phyloP scores from a whole-genome alignment of 2,113 vertebrate species.

The Indri indri region DNA sequence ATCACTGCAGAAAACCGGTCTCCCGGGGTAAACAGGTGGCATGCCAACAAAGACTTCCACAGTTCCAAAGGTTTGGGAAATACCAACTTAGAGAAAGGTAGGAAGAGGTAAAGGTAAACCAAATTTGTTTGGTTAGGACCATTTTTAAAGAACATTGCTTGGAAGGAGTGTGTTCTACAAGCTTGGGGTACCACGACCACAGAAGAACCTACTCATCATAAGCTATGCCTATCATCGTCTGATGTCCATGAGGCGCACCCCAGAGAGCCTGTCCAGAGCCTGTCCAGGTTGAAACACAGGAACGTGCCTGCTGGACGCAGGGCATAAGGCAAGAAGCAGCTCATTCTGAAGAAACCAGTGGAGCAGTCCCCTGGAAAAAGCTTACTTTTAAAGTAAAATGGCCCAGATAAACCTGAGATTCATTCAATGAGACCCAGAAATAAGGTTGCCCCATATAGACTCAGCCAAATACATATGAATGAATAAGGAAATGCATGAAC shows the following conservation, averaged over 20 bases:
- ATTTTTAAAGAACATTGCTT: not conserved
- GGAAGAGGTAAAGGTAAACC: not conserved
- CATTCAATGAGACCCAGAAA: conserved; percentile 67
- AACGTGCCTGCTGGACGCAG: not conserved
- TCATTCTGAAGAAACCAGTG: not conserved
- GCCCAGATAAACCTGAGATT: conserved; percentile 69
- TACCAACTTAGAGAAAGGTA: not conserved
- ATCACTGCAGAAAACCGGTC: not conserved
- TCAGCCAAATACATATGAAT: conserved; percentile 54
- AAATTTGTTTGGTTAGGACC: not conserved
- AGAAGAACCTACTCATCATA: not conserved
- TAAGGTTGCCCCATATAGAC: conserved; percentile 59
- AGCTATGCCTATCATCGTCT: not conserved
- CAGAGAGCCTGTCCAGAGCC: not conserved
- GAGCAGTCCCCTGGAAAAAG: not conserved
- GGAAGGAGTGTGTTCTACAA: not conserved
- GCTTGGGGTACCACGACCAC: no score
- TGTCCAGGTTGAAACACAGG: not conserved
- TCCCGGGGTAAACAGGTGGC: not conserved
- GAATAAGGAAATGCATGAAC: conserved; percentile 64
- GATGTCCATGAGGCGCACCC: not conserved
- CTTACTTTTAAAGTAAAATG: conserved; percentile 64
- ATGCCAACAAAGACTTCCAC: not conserved
- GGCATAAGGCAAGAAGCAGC: not conserved
- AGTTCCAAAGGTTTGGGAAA: not conserved